Percentiles rank a stretch among this genome's conserved stretches.
These are phyloP conservation scores for Molorchus minor DNA, from an alignment of 2,888 invertebrate species.

Conservation along the genomic window DNA sequence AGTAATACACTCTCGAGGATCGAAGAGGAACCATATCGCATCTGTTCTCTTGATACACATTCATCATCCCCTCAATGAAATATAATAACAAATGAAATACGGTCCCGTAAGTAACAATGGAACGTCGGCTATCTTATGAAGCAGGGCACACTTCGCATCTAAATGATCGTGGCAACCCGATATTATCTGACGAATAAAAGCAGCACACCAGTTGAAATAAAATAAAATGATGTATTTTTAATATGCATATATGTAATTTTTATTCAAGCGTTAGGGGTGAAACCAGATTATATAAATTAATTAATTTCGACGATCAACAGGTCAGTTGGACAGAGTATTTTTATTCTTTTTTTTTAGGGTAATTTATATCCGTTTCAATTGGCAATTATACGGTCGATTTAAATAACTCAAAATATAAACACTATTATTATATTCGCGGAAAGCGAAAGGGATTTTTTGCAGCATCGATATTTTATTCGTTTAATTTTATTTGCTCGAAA, in stretches of 20 bases:
- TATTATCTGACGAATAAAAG: slow-evolving; percentile 3
- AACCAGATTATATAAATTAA: slow-evolving; percentile 50
- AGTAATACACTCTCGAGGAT: slow-evolving; percentile 15
- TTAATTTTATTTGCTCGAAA: slow-evolving; percentile 8
- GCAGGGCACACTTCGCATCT: slow-evolving; percentile 38
- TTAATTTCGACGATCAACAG: slow-evolving; percentile 51
- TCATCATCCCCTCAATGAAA: slow-evolving; percentile 31
- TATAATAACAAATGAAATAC: slow-evolving; percentile 35
- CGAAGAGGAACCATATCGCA: slow-evolving; percentile 20
- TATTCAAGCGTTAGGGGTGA: slow-evolving; percentile 38
- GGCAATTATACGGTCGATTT: slow-evolving; percentile 47
- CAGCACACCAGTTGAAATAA: slow-evolving; percentile 23
- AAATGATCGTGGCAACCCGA: slow-evolving; percentile 16
- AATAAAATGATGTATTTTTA: slow-evolving; percentile 41
- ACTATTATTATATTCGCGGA: slow-evolving; percentile 42
- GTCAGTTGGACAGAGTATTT: slow-evolving; percentile 41
- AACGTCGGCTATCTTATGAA: slow-evolving; percentile 42
- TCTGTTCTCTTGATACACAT: slow-evolving; percentile 29
- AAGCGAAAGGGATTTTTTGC: slow-evolving; percentile 41
- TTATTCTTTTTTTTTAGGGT: slow-evolving; percentile 42
- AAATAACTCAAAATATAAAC: slow-evolving; percentile 49
- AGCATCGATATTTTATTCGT: neutral
- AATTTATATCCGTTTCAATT: slow-evolving; percentile 38
- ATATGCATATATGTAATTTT: slow-evolving; percentile 40
- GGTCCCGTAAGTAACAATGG: slow-evolving; percentile 37